Percentiles rank a stretch among this genome's conserved stretches.
phyloP scores from a whole-genome alignment of 2,888 invertebrate species.

The Zootermopsis nevadensis region DNA sequence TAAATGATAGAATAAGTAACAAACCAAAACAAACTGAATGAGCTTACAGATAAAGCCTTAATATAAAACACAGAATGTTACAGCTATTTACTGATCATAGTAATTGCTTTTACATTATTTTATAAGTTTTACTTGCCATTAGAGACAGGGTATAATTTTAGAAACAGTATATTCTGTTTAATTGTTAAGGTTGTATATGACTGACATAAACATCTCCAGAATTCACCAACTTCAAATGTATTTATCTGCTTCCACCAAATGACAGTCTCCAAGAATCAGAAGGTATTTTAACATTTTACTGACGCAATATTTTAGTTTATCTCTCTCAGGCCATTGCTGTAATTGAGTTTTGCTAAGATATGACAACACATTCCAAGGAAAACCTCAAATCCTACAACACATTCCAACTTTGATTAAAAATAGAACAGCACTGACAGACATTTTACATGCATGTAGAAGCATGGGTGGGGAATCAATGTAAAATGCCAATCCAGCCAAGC shows the following conservation, averaged over 20 bases:
- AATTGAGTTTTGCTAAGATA: too few relatives aligned
- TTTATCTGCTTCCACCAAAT: not conserved
- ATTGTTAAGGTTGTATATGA: not conserved
- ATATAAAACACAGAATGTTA: not conserved
- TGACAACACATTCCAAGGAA: too few relatives aligned
- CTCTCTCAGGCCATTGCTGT: too few relatives aligned
- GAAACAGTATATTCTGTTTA: not conserved
- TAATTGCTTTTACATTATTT: not conserved
- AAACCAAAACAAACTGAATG: not conserved
- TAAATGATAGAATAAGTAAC: not conserved
- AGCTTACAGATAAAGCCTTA: slow-evolving; percentile 11
- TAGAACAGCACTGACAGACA: too few relatives aligned
- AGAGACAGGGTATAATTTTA: slow-evolving; percentile 16
- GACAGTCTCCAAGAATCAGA: too few relatives aligned
- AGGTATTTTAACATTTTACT: too few relatives aligned
- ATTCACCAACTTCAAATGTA: not conserved
- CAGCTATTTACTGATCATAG: not conserved
- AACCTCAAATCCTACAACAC: too few relatives aligned
- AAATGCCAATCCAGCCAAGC: too few relatives aligned
- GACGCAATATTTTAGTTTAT: too few relatives aligned
- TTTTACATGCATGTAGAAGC: too few relatives aligned
- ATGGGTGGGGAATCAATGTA: too few relatives aligned
- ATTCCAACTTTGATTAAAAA: too few relatives aligned
- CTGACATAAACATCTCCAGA: not conserved
- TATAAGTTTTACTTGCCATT: slow-evolving; percentile 4